Base-by-base conservation (phyloP, 2,888 invertebrate species). In the Lumbricus terrestris region DNA sequence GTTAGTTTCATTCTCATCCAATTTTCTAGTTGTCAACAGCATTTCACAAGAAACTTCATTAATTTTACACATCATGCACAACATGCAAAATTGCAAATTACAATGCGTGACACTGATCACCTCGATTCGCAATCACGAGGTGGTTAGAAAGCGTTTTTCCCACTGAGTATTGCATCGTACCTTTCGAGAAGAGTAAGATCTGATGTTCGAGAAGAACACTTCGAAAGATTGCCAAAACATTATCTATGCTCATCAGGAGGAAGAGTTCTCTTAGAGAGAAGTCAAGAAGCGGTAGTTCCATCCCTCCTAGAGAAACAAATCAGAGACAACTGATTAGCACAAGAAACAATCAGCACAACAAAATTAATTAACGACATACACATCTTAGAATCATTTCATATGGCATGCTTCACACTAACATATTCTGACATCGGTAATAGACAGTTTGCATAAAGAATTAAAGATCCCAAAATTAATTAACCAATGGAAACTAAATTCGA, bases 171-270 rank as follows among this genome's bases (percentile, higher is more conserved):
- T n/a, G n/a, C n/a, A n/a, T 20, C 88, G 18, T 95, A 98, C 98
- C 97, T 95, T 97, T 97, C 91, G 99, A 99, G 94, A 97, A 97
- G 38, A 99, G 96, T 85, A 99, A 96, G 91, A 99, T 97, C 96
- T 99, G 99, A 95, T 99, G 98, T 96, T 99, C 99, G 47, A 99
- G 96, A 40, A 99, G 96, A 89, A 99, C 97, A 95, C 99, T 98
- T 83, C 98, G 98, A 95, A 98, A 98, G 89, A 99, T 96, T 94
- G 98, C 97, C 92, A 99, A 96, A 90, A 98, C 97, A 94, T 97
- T 97, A 94, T 99, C 98, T 11, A 98, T 97, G 38, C 98, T 98
- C 91, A 99, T 96, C 95, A 97, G 96, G 89, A 96, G 96, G 94
- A 99, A 98, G 95, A 99, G 96, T 92, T 97, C 96, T 93, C 97